phyloP scores from a whole-genome alignment of 2,797 vertebrate genomes.

The Sebastes vulpes region DNA sequence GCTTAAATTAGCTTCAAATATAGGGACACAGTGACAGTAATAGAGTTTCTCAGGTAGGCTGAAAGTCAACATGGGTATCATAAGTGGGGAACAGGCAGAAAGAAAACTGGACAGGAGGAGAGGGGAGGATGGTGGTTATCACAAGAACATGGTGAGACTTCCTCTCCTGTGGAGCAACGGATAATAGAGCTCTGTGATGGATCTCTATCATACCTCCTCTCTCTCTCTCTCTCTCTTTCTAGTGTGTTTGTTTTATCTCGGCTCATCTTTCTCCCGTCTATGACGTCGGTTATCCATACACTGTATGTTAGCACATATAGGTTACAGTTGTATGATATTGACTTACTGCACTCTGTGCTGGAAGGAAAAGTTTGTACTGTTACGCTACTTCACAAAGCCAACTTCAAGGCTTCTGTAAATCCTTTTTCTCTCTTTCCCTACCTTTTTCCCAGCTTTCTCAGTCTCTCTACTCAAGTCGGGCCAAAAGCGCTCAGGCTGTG shows the following conservation, averaged over 20 bases:
- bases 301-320: neutral
- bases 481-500: constrained; percentile 26
- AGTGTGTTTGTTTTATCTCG: neutral
- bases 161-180: neutral
- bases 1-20: constrained; percentile 2
- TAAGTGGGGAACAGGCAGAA: neutral
- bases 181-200: constrained; percentile 24
- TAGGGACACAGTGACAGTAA: neutral
- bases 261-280: neutral
- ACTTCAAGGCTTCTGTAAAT: constrained; percentile 7
- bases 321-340: neutral
- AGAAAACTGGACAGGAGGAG: neutral
- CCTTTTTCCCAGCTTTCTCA: neutral
- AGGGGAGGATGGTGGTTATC: constrained; percentile 14
- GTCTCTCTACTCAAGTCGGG: constrained; percentile 29
- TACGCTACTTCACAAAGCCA: neutral
- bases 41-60: neutral
- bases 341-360: neutral
- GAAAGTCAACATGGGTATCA: constrained; percentile 11
- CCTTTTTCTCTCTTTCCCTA: neutral
- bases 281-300: neutral
- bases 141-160: constrained; percentile 4
- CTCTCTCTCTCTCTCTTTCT: neutral
- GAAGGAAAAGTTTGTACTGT: neutral
- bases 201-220: constrained; percentile 4